Conservation (phyloP, 2,113 vertebrate genomes). For the Speoplatyrhinus poulsoni region DNA sequence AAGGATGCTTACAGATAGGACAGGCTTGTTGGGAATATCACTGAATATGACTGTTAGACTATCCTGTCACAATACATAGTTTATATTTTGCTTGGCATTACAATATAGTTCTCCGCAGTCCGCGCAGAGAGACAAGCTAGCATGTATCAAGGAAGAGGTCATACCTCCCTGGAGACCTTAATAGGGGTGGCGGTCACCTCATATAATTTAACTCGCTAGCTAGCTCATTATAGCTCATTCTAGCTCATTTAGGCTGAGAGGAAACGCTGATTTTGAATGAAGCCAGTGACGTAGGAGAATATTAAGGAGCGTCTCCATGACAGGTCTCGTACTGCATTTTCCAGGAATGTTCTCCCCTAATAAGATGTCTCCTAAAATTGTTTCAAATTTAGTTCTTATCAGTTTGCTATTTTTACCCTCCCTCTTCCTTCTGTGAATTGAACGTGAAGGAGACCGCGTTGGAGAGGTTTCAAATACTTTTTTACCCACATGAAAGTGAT, state of each 20-base stretch:
- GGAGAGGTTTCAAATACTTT: constrained; percentile 47
- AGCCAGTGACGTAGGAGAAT: constrained; percentile 17
- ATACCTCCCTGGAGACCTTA: no score
- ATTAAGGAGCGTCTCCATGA: background rate
- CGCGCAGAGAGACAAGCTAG: no score
- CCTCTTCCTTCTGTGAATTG: constrained; percentile 13
- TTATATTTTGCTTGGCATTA: no score
- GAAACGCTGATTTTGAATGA: constrained; percentile 19
- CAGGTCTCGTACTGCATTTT: background rate
- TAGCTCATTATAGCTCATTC: constrained; percentile 12
- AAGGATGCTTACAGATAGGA: no score
- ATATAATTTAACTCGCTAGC: constrained; percentile 12
- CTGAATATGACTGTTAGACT: no score
- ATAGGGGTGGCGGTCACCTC: constrained; percentile 17
- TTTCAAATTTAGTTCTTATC: constrained; percentile 20
- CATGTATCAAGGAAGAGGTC: no score
- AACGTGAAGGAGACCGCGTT: constrained; percentile 17
- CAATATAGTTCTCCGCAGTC: no score
- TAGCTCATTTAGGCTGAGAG: constrained; percentile 24
- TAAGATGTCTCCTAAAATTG: constrained; percentile 4
- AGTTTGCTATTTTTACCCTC: constrained; percentile 24
- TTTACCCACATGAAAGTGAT: constrained; percentile 40
- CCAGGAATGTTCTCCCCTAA: no score
- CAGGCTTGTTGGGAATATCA: no score
- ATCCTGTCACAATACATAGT: no score